Evolutionary conservation across 1,140 invertebrate species (phyloP), one percentile per base, ranked within the genome.

Genomic region (Leucophenga varia): DNA sequence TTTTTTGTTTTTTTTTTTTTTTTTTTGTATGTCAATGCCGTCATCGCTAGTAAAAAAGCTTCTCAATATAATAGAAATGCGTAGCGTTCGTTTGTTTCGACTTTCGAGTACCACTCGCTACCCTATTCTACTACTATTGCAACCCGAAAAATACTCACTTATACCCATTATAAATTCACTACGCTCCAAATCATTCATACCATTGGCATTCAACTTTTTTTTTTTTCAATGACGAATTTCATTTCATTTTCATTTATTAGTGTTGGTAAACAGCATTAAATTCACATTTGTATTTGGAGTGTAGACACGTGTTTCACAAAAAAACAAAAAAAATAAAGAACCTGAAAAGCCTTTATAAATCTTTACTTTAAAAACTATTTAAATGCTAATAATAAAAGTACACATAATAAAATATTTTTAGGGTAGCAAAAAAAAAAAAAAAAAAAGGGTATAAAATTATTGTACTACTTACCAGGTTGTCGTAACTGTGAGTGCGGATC

Each of bases 401-500:
- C 25, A 30, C 6, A 30, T 30, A 6, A 30, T 30, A 7, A 7
- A 30, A 7, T 30, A 30, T 30, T 30, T 7, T 30, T 30, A 7
- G 6, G 25, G 6, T 30, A 7, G 6, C 6, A 30, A 7, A 30
- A 30, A 30, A n/a, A n/a, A n/a, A n/a, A n/a, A n/a, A n/a, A n/a
- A n/a, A n/a, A n/a, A n/a, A n/a, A n/a, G n/a, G n/a, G n/a, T n/a
- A n/a, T n/a, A n/a, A n/a, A n/a, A n/a, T n/a, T 25, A 10, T 10
- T 21, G 34, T 48, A 16, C 6, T 2, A 55, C 53, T 82, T 78
- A 91, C 89, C 88, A 80, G 89, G 88, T 80, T 91, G 89, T 74
- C 89, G 81, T 56, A 91, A 82, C 80, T 91, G 89, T 60, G 86
- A 84, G 76, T 91, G 89, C 43, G 88, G 85, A 76, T 91, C 89